These are phyloP conservation scores for Danio kyathit DNA, from an alignment of 2,797 vertebrate genomes.

Conservation along the genomic window DNA sequence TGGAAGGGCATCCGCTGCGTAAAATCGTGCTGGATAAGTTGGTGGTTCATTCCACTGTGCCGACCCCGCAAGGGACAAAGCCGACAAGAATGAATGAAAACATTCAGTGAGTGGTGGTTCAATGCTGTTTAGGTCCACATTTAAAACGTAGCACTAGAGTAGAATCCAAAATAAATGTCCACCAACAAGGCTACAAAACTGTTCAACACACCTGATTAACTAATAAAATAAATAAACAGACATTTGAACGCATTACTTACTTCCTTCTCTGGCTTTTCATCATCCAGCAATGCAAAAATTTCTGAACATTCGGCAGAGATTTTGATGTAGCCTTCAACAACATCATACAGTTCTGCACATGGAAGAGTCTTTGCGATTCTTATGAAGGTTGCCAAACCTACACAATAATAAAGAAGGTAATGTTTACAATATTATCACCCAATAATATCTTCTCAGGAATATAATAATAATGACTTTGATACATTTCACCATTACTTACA, in stretches of 20 bases:
- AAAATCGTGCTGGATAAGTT: too few relatives aligned
- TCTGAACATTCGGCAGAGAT: constrained; percentile 93
- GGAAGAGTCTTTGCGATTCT: constrained; percentile 84
- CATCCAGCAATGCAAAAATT: constrained; percentile 88
- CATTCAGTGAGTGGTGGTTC: too few relatives aligned
- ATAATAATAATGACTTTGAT: too few relatives aligned
- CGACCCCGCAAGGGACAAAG: too few relatives aligned
- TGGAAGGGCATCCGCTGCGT: too few relatives aligned
- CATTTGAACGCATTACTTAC: constrained; percentile 72
- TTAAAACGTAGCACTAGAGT: too few relatives aligned
- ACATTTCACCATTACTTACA: too few relatives aligned
- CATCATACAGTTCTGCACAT: constrained; percentile 81
- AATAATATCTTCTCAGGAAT: too few relatives aligned
- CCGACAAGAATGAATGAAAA: too few relatives aligned
- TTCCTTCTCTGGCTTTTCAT: constrained; percentile 84
- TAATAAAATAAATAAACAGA: background rate
- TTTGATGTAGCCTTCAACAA: constrained; percentile 93
- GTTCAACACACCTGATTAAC: background rate
- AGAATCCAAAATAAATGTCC: too few relatives aligned
- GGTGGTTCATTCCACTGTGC: too few relatives aligned
- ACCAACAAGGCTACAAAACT: background rate
- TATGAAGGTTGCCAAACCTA: constrained; percentile 87
- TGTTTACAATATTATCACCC: background rate
- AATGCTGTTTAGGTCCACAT: too few relatives aligned
- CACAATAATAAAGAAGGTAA: background rate